Conservation (phyloP, 2,113 vertebrate species). For the Lynx canadensis region DNA sequence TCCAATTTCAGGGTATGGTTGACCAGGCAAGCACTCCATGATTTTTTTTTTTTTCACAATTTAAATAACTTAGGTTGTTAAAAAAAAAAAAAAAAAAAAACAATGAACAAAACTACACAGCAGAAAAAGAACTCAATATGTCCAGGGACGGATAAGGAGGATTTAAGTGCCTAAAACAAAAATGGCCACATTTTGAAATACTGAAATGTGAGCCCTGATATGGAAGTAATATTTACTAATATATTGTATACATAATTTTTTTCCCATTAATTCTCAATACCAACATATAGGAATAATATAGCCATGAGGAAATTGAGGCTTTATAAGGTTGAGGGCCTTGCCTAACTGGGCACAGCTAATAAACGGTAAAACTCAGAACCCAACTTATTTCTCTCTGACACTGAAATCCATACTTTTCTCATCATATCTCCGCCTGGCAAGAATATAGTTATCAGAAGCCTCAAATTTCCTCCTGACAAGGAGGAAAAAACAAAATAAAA, state of each 20-base stretch:
- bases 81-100: not conserved
- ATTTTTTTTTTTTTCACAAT: not conserved
- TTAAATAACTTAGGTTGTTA: not conserved
- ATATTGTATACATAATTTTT: not conserved
- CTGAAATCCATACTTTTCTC: not conserved
- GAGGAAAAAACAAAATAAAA: not conserved
- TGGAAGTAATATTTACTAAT: not conserved
- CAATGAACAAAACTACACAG: not conserved
- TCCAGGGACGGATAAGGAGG: not conserved
- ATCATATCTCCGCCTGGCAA: not conserved
- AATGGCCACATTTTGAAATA: not conserved
- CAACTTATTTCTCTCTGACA: not conserved
- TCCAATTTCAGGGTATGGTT: not conserved
- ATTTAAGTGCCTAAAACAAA: not conserved
- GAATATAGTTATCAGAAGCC: not conserved
- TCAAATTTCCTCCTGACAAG: not conserved
- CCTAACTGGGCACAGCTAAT: not conserved
- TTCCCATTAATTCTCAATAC: not conserved
- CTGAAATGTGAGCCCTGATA: not conserved
- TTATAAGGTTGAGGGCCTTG: not conserved
- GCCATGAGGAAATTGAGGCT: not conserved
- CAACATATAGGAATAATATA: not conserved
- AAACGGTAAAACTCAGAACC: not conserved
- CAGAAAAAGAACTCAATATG: not conserved
- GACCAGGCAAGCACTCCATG: not conserved